Conservation (phyloP, 2,113 vertebrate genomes). For the Crotalus viridis region DNA sequence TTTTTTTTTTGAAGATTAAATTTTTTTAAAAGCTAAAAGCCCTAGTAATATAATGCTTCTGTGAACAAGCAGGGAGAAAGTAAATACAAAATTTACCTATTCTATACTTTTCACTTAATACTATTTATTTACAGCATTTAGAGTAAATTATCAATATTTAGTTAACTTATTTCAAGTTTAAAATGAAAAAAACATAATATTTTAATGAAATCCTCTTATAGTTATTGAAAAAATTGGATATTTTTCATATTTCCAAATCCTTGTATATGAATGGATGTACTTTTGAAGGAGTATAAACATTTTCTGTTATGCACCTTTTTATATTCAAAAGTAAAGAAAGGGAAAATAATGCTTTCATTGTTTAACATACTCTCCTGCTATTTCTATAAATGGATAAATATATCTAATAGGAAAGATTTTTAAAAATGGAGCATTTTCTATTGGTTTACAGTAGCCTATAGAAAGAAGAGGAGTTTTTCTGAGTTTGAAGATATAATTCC, state of each 20-base stretch:
- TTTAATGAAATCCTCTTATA: neutral
- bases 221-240: neutral
- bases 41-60: neutral
- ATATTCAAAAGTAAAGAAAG: neutral
- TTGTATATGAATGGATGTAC: neutral
- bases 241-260: conserved; percentile 7
- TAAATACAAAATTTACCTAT: neutral
- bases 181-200: neutral
- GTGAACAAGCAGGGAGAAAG: neutral
- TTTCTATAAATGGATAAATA: neutral
- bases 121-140: neutral
- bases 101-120: neutral
- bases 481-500: conserved; percentile 66
- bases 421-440: conserved; percentile 51
- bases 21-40: neutral
- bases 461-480: conserved; percentile 69
- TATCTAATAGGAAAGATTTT: conserved; percentile 12
- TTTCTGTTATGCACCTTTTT: neutral
- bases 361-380: conserved; percentile 27
- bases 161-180: neutral
- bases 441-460: conserved; percentile 64
- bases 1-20: neutral
- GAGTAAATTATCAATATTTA: neutral
- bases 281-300: neutral
- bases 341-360: conserved; percentile 22